Evolutionary conservation across 2,797 vertebrate species (phyloP).

Genomic region (Sebastiscus albofasciatus): DNA sequence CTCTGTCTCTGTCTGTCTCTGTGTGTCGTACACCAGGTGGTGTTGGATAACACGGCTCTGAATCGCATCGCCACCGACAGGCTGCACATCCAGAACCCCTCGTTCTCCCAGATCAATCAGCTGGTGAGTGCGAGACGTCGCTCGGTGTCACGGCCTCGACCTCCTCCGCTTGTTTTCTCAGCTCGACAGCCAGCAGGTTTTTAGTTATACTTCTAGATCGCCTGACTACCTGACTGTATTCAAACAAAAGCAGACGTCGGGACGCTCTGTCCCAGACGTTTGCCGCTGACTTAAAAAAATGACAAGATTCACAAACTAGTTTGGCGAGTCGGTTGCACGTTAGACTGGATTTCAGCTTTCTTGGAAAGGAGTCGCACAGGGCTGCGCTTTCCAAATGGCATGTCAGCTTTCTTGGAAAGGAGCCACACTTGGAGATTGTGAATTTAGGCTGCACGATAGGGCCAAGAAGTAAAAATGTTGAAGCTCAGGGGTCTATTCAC

Average conservation of each 20-base stretch:
- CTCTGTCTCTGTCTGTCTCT: neutral
- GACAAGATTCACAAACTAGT: slow-evolving; percentile 61
- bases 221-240: neutral
- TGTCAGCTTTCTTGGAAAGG: neutral
- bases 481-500: neutral
- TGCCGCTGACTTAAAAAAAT: slow-evolving; percentile 1
- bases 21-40: slow-evolving; percentile 83
- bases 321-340: slow-evolving; percentile 46
- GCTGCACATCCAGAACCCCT: slow-evolving; percentile 96
- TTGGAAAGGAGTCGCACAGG: slow-evolving; percentile 15
- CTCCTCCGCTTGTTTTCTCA: neutral
- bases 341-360: slow-evolving; percentile 53
- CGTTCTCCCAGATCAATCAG: slow-evolving; percentile 98
- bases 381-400: slow-evolving; percentile 1
- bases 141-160: neutral
- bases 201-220: neutral
- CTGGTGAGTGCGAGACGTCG: slow-evolving; percentile 86
- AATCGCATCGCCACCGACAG: slow-evolving; percentile 97
- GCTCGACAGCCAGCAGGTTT: slow-evolving; percentile 9
- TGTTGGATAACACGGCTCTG: slow-evolving; percentile 95
- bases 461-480: neutral
- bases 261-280: neutral
- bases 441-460: neutral
- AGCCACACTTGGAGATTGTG: neutral
- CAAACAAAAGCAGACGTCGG: neutral